phyloP scores from a whole-genome alignment of 2,797 vertebrate genomes.

The Hypotaenidia okinawae region DNA sequence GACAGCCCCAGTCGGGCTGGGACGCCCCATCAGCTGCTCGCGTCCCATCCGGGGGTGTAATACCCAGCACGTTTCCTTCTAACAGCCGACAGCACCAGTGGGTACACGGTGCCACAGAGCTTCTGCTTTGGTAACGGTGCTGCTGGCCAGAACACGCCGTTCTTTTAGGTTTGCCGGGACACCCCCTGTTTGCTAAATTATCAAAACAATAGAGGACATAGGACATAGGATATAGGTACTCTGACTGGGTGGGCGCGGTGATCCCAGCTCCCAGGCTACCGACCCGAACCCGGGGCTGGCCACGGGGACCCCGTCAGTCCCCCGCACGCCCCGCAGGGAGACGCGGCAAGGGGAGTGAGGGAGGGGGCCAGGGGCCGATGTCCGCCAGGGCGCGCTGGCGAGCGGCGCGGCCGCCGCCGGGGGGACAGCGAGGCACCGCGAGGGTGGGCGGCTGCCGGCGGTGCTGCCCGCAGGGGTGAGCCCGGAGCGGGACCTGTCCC shows the following conservation, averaged over 20 bases:
- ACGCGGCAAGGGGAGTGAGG: too few species aligned
- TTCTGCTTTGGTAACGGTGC: neutral
- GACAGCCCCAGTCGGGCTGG: too few species aligned
- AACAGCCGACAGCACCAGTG: too few species aligned
- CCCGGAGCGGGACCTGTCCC: neutral
- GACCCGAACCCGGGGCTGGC: rapidly evolving
- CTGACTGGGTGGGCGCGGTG: rapidly evolving
- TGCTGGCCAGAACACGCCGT: neutral
- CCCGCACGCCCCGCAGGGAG: neutral
- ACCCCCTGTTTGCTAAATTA: neutral
- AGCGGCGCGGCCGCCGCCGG: neutral
- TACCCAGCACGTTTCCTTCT: neutral
- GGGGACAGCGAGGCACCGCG: neutral
- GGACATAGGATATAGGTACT: too few species aligned
- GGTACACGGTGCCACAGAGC: neutral
- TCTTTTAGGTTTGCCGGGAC: neutral
- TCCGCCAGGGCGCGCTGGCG: neutral
- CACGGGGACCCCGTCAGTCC: rapidly evolving
- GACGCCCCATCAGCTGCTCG: neutral
- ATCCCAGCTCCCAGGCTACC: neutral
- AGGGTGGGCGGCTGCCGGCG: too few species aligned
- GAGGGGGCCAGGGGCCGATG: neutral
- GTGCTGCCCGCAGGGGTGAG: neutral
- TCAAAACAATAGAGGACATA: too few species aligned
- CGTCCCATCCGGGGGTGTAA: rapidly evolving